A percentile compares a stretch with the other conserved stretches of the same genome.
phyloP scores from a whole-genome alignment of 2,888 invertebrate species.

The Phyllotreta cruciferae region DNA sequence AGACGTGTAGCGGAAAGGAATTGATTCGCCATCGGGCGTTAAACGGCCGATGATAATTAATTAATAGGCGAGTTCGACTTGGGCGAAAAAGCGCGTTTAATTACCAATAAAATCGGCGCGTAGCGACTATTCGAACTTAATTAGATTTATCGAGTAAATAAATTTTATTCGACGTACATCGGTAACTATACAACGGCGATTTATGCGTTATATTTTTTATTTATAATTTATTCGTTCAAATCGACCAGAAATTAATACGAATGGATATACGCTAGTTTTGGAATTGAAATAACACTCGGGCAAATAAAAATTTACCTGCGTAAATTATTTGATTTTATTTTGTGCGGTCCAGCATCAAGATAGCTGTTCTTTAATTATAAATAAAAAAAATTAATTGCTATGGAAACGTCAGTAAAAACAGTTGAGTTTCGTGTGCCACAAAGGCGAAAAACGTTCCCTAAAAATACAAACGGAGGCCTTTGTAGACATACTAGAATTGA shows the following conservation, averaged over 20 bases:
- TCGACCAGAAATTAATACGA: too few relatives aligned
- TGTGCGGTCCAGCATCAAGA: too few relatives aligned
- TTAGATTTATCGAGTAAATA: conserved; percentile 11
- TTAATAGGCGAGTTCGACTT: too few relatives aligned
- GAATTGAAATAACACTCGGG: too few relatives aligned
- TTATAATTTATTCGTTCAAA: too few relatives aligned
- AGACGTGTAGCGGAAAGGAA: conserved; percentile 1
- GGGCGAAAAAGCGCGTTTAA: neutral
- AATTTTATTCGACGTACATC: conserved; percentile 5
- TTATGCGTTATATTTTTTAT: too few relatives aligned
- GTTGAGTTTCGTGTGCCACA: conserved; percentile 28
- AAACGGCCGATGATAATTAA: neutral
- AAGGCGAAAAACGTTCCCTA: conserved; percentile 20
- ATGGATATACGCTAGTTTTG: too few relatives aligned
- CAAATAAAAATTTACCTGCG: too few relatives aligned
- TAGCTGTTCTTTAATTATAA: neutral
- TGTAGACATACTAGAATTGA: conserved; percentile 19
- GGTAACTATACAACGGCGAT: too few relatives aligned
- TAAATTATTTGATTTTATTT: too few relatives aligned
- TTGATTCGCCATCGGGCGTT: neutral
- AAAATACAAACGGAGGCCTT: conserved; percentile 15
- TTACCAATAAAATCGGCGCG: conserved; percentile 1
- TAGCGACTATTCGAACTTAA: neutral
- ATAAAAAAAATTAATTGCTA: conserved; percentile 6
- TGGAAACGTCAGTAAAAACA: conserved; percentile 1